Base-by-base conservation (phyloP, 1,140 invertebrate species). In the Drosophila asahinai region DNA sequence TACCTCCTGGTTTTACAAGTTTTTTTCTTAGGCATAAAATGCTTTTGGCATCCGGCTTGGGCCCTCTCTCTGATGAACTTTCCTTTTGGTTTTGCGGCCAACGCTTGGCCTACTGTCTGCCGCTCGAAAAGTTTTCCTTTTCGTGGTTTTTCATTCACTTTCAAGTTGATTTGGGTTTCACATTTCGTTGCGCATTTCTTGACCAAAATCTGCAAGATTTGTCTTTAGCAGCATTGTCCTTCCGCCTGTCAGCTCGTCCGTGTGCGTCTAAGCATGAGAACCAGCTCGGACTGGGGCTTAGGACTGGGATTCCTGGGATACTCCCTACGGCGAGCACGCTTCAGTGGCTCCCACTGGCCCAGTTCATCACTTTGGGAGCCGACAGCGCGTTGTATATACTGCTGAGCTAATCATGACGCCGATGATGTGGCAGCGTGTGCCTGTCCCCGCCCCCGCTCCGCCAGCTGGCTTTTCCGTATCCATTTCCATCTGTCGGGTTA, bases 201-300 rank as follows among this genome's bases (percentile, higher is more conserved):
- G 84, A 74, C 77, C 84, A 70, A 81, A 89, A 87, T 77, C 84
- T 83, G 63, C 77, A 84, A 81, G 84, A 89, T 89, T 83, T 89
- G 67, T 55, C 48, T 67, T 71, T 12, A 55, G n/a, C 15, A 51
- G 30, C 77, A 33, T 72, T 52, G 74, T 77, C 74, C 57, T 77
- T 79, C 38, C 54, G 81, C 51, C 71, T 74, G 66, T 78, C 38
- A 43, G 81, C 43, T 58, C 62, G 60, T 22, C 60, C 30, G 66
- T 51, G 65, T 40, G 45, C 48, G 67, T 55, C 76, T 57, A 30
- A 64, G 65, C 65, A 82, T 80, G 76, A 78, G 40, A 72, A 77
- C 67, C 76, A 60, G 64, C 33, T 42, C 36, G 47, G 45, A 40
- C 33, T 14, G 33, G n/a, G 43, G 42, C 73, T 79, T 66, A 76